A percentile compares a stretch with the other conserved stretches of the same genome.
phyloP scores from a whole-genome alignment of 92 coral and sea anemone genomes.

The Nematostella vectensis region DNA sequence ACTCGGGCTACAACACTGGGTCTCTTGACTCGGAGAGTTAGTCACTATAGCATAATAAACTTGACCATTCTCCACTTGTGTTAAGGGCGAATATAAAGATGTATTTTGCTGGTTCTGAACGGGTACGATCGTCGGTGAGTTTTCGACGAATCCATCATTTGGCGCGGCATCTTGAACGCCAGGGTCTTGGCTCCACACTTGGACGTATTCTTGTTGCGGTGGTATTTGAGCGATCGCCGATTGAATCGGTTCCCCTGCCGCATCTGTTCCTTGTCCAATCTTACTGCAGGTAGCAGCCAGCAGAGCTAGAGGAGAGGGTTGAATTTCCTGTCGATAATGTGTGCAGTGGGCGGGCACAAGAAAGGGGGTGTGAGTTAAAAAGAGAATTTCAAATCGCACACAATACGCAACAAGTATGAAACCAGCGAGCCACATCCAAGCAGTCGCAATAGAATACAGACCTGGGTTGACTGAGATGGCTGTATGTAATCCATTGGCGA shows the following conservation, averaged over 20 bases:
- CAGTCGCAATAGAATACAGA: slow-evolving; percentile 13
- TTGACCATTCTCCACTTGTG: slow-evolving; percentile 72
- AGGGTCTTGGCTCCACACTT: slow-evolving; percentile 73
- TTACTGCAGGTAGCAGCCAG: slow-evolving; percentile 99
- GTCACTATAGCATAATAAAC: slow-evolving; percentile 72
- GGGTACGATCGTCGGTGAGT: slow-evolving; percentile 42
- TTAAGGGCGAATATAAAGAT: slow-evolving; percentile 63
- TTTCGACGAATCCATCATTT: slow-evolving; percentile 53
- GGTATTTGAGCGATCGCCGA: slow-evolving; percentile 63
- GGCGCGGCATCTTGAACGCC: slow-evolving; percentile 35
- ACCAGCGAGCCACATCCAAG: slow-evolving; percentile 12
- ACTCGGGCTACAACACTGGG: slow-evolving; percentile 27
- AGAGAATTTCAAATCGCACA: slow-evolving; percentile 72
- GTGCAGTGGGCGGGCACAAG: slow-evolving; percentile 99
- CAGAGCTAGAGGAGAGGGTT: slow-evolving; percentile 99
- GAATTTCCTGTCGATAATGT: slow-evolving; percentile 98
- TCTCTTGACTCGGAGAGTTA: slow-evolving; percentile 31
- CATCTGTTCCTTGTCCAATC: slow-evolving; percentile 91
- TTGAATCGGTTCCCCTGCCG: slow-evolving; percentile 41
- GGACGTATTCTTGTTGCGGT: slow-evolving; percentile 57
- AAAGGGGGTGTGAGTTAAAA: slow-evolving; percentile 97
- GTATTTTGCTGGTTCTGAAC: slow-evolving; percentile 43
- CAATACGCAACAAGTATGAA: background rate
- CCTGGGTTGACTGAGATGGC: slow-evolving; percentile 79
- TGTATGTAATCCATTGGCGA: slow-evolving; percentile 75